phyloP scores from a whole-genome alignment of 2,888 invertebrate genomes.

The Cephalotes varians region DNA sequence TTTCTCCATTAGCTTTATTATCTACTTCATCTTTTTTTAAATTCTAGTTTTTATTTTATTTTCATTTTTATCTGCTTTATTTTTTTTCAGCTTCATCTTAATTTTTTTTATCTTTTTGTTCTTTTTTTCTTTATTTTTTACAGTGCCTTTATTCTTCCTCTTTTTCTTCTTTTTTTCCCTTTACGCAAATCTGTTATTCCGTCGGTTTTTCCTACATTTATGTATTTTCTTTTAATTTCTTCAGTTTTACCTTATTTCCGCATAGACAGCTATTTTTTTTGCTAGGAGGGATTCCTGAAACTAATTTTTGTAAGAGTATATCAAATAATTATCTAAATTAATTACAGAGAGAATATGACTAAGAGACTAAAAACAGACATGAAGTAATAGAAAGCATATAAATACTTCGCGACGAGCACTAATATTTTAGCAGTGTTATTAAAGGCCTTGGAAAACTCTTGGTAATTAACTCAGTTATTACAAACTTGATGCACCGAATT shows the following conservation, averaged over 20 bases:
- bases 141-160: background rate
- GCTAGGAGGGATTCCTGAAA: background rate
- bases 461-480: background rate
- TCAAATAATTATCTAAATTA: constrained; percentile 3
- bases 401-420: background rate
- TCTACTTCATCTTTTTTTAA: background rate
- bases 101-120: background rate
- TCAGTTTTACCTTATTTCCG: background rate
- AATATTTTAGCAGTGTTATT: background rate
- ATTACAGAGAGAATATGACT: constrained; percentile 1
- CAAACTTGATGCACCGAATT: background rate
- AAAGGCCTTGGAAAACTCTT: background rate
- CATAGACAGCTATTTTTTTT: no score
- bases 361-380: constrained; percentile 20
- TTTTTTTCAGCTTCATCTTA: background rate
- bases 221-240: background rate
- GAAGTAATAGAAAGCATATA: constrained; percentile 5
- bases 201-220: background rate
- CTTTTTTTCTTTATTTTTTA: background rate
- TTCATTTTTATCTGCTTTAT: background rate
- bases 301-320: background rate
- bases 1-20: background rate
- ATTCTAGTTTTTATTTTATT: background rate
- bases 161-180: background rate
- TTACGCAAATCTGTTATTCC: background rate